Evolutionary conservation across 2,888 invertebrate species (phyloP).

Genomic region (Eupithecia centaureata): DNA sequence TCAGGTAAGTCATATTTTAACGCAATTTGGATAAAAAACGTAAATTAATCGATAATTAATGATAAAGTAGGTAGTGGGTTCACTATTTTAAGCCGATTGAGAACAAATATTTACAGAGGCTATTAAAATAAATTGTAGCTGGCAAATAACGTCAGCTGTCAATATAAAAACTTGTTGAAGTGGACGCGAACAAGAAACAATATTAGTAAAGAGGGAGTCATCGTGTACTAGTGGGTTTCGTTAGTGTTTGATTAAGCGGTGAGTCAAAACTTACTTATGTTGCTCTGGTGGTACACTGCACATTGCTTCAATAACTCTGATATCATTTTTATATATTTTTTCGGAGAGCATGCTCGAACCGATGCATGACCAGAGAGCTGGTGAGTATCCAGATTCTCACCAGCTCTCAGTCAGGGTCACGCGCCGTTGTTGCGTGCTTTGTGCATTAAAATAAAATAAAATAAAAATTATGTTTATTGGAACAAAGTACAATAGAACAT

Average conservation of each 20-base stretch:
- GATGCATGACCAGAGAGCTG: too few species aligned
- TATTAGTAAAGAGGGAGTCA: constrained; percentile 15
- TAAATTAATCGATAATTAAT: neutral
- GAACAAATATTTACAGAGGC: constrained; percentile 58
- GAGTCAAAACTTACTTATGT: neutral
- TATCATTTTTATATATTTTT: too few species aligned
- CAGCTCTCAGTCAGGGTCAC: too few species aligned
- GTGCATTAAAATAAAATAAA: too few species aligned
- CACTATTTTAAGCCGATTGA: constrained; percentile 46
- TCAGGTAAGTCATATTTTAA: constrained; percentile 62
- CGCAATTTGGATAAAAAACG: neutral
- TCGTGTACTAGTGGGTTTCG: neutral
- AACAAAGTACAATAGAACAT: too few species aligned
- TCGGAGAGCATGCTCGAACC: too few species aligned
- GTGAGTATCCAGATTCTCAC: too few species aligned
- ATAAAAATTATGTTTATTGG: too few species aligned
- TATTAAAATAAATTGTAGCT: constrained; percentile 62
- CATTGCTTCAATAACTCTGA: too few species aligned
- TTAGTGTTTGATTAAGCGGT: neutral
- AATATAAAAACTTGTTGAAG: constrained; percentile 57
- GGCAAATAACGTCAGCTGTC: constrained; percentile 59
- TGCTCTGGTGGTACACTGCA: too few species aligned
- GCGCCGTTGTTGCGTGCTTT: too few species aligned
- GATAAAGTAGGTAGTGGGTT: neutral
- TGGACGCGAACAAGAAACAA: constrained; percentile 26